phyloP scores from a whole-genome alignment of 2,888 invertebrate genomes.

The Caenorhabditis parvicauda region DNA sequence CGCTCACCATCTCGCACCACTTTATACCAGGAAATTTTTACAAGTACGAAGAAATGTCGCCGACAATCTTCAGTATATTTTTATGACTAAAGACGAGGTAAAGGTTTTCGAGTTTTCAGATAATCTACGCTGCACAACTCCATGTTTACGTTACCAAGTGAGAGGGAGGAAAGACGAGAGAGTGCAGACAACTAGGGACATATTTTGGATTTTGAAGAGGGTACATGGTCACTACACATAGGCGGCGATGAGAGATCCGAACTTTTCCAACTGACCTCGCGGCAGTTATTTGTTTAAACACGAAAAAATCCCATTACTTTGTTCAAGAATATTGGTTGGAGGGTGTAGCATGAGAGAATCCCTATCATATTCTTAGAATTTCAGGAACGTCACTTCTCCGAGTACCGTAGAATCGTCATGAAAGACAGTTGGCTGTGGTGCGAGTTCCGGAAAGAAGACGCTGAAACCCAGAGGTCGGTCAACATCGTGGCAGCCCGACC shows the following conservation, averaged over 20 bases:
- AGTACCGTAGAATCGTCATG: conserved; percentile 20
- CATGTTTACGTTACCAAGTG: no score
- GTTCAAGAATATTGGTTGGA: no score
- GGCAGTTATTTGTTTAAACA: no score
- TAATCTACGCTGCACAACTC: neutral
- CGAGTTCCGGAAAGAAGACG: conserved; percentile 22
- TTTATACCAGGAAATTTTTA: conserved; percentile 19
- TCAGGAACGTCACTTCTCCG: conserved; percentile 26
- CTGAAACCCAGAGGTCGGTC: conserved; percentile 12
- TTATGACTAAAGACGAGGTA: conserved; percentile 35
- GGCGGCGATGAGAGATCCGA: no score
- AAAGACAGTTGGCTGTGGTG: conserved; percentile 24
- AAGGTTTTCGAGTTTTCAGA: neutral
- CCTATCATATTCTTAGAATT: neutral
- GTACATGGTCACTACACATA: no score
- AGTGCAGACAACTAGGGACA: no score
- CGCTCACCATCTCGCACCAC: conserved; percentile 25
- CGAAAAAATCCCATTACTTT: no score
- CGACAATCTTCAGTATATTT: conserved; percentile 33
- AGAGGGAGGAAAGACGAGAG: no score
- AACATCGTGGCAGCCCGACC: conserved; percentile 27
- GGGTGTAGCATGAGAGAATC: no score
- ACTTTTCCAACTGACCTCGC: no score
- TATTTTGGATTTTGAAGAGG: neutral
- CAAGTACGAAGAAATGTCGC: conserved; percentile 34